These are phyloP conservation scores for Coremacera marginata DNA, from an alignment of 2,888 invertebrate species.

Conservation along the genomic window DNA sequence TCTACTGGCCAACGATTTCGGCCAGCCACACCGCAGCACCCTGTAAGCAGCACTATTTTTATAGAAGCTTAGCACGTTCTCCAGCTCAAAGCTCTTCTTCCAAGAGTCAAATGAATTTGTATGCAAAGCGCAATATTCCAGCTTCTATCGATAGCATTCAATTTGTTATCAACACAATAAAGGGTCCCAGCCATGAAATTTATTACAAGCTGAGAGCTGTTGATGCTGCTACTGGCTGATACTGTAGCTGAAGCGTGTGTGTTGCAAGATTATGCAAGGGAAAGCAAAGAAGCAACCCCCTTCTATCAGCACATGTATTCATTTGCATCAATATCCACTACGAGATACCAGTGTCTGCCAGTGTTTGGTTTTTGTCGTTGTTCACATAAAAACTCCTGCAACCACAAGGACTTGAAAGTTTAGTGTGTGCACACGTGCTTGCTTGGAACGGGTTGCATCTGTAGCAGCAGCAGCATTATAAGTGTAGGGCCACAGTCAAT, in stretches of 20 bases:
- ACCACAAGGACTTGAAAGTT: neutral
- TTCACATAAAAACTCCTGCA: neutral
- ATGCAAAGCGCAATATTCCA: conserved; percentile 49
- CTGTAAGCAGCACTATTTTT: neutral
- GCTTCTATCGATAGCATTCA: conserved; percentile 55
- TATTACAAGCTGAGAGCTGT: conserved; percentile 39
- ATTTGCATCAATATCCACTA: conserved; percentile 11
- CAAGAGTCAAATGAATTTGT: conserved; percentile 46
- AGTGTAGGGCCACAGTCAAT: neutral
- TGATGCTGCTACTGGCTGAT: neutral
- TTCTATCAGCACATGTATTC: neutral
- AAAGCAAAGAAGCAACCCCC: neutral
- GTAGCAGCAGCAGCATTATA: neutral
- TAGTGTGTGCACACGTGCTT: neutral
- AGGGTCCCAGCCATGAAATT: conserved; percentile 49
- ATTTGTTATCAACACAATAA: conserved; percentile 56
- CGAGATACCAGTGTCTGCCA: neutral
- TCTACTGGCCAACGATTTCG: neutral
- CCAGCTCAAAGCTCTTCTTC: neutral
- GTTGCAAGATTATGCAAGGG: neutral
- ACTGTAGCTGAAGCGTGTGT: neutral
- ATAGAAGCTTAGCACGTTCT: neutral
- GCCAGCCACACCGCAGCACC: neutral
- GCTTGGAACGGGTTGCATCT: neutral
- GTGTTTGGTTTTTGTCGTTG: neutral